phyloP scores from a whole-genome alignment of 2,113 vertebrate genomes.

The Anguilla rostrata region DNA sequence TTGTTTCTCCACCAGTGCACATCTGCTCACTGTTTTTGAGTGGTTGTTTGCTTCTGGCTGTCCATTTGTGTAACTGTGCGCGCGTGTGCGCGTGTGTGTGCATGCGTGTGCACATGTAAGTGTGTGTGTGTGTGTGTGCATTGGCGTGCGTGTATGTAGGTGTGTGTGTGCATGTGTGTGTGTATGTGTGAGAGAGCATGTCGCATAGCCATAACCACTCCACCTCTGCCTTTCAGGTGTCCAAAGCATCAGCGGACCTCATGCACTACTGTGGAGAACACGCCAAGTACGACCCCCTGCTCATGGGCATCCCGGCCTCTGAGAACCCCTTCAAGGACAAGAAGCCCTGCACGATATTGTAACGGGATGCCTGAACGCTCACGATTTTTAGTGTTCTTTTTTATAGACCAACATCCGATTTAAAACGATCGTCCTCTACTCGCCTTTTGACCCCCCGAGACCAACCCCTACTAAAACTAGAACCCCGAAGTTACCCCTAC shows the following conservation, averaged over 20 bases:
- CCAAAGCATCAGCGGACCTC: slow-evolving; percentile 92
- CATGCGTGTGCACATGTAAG: neutral
- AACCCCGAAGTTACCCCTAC: neutral
- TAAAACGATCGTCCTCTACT: slow-evolving; percentile 39
- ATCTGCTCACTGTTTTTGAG: neutral
- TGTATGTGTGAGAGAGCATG: neutral
- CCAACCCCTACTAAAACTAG: slow-evolving; percentile 36
- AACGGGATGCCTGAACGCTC: slow-evolving; percentile 53
- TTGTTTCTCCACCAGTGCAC: neutral
- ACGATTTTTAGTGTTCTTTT: slow-evolving; percentile 31
- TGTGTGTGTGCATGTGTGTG: too few species aligned
- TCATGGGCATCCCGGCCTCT: slow-evolving; percentile 87
- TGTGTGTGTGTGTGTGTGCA: neutral
- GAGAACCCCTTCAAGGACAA: slow-evolving; percentile 99
- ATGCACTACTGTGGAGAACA: slow-evolving; percentile 93
- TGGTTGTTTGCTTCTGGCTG: too few species aligned
- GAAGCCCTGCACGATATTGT: slow-evolving; percentile 91
- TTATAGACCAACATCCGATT: slow-evolving; percentile 33
- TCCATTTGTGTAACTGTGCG: too few species aligned
- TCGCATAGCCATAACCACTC: neutral
- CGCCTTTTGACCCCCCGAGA: neutral
- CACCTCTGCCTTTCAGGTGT: slow-evolving; percentile 73
- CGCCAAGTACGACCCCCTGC: slow-evolving; percentile 85
- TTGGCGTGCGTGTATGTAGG: neutral
- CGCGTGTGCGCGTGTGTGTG: too few species aligned